Base-by-base conservation (phyloP, 2,797 vertebrate genomes). In the Toxotes lorentzi region DNA sequence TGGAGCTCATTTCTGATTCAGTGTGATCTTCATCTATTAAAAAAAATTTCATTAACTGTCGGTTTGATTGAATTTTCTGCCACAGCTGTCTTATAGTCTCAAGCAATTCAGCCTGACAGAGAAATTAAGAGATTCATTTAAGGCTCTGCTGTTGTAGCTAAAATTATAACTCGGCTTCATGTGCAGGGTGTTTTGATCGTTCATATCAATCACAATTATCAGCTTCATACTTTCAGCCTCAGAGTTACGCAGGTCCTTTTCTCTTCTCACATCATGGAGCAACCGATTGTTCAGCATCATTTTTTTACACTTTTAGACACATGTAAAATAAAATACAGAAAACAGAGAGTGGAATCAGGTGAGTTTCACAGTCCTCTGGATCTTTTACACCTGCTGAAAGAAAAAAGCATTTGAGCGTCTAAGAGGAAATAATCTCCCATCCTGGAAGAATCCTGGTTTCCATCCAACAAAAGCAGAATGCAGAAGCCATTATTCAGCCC, bases 71-170 rank as follows among this genome's bases (percentile, higher is more conserved):
- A 58, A 59, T 54, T 56, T 58, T 67, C 59, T 70, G 50, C 38
- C 30, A 12, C 76, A 58, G 79, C 48, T 57, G 80, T 64, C 43
- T 40, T 11, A 0, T n/a, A 17, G 14, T 72, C 76, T 69, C 40
- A 1, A 24, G 60, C 7, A 64, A 86, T 62, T 74, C 53, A 32
- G 58, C 34, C 67, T 70, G 59, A 73, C 59, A 63, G 61, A 66
- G 70, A 63, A 81, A 78, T 70, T 12, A 45, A 76, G 34, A 50
- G 59, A 75, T 69, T 65, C 10, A 51, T 74, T 72, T 34, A 47
- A 65, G 45, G 60, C 65, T 58, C 32, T 7, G 3, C 50, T 34
- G 54, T 76, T 45, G 23, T 5, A n/a, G 51, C 24, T 45, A 6
- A 72, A 61, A 70, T 43, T 14, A 66, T 5, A 34, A 30, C 23